Evolutionary conservation across 2,113 vertebrate species (phyloP).

Genomic region (Motacilla alba): DNA sequence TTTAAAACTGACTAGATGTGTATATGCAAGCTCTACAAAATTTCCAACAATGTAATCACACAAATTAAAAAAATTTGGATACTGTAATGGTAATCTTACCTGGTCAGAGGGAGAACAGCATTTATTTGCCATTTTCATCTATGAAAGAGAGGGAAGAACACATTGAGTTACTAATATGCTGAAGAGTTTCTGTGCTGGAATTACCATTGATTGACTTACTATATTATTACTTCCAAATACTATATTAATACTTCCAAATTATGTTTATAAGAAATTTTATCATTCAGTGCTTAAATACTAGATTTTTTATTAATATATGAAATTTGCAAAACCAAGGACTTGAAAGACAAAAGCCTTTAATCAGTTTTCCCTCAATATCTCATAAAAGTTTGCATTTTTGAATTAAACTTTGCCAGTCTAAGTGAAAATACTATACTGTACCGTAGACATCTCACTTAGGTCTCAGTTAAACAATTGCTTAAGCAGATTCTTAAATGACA

Average conservation of each 20-base stretch:
- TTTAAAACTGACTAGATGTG: neutral
- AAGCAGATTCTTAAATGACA: neutral
- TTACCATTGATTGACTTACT: neutral
- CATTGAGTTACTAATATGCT: neutral
- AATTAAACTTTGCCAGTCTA: neutral
- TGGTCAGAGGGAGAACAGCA: slow-evolving; percentile 85
- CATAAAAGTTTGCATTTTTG: neutral
- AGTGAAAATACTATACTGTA: neutral
- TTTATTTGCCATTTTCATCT: slow-evolving; percentile 90
- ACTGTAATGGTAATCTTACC: slow-evolving; percentile 69
- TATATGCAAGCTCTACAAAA: neutral
- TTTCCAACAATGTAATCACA: neutral
- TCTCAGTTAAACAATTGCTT: neutral
- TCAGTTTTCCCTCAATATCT: neutral
- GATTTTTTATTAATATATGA: neutral
- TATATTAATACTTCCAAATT: neutral
- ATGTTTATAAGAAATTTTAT: neutral
- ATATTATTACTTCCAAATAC: neutral
- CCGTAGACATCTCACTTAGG: neutral
- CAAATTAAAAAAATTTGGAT: neutral
- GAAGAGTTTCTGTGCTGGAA: neutral
- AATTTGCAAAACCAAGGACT: neutral
- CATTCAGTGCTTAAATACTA: neutral
- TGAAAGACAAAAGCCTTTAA: neutral
- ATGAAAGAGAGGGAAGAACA: slow-evolving; percentile 17